A percentile compares a stretch with the other conserved stretches of the same genome.
phyloP scores from a whole-genome alignment of 2,888 invertebrate species.

The Andrena marginata region DNA sequence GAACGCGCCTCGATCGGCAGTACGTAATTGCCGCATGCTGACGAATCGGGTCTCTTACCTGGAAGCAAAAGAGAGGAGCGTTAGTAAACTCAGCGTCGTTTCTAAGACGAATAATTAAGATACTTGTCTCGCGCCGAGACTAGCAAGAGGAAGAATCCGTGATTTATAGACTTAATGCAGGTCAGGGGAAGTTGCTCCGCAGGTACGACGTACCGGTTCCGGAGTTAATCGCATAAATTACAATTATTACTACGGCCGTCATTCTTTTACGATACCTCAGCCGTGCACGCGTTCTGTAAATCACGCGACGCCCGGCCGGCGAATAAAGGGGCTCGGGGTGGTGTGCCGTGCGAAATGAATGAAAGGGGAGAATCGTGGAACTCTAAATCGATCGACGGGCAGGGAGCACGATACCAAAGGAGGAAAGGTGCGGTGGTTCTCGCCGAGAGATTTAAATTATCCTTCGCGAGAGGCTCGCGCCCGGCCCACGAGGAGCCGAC shows the following conservation, averaged over 20 bases:
- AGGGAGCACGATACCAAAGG: not conserved
- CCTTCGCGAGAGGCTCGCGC: not conserved
- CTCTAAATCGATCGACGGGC: slow-evolving; percentile 1
- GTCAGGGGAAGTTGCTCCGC: slow-evolving; percentile 50
- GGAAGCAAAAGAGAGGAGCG: slow-evolving; percentile 38
- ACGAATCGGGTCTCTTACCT: slow-evolving; percentile 56
- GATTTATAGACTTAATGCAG: slow-evolving; percentile 59
- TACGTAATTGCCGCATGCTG: not conserved
- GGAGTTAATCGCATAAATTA: slow-evolving; percentile 69
- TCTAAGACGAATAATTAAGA: not conserved
- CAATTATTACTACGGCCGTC: slow-evolving; percentile 64
- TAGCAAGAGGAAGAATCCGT: slow-evolving; percentile 9
- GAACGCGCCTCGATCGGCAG: not conserved
- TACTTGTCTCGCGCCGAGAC: not conserved
- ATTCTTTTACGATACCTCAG: slow-evolving; percentile 52
- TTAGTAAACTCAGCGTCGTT: not conserved
- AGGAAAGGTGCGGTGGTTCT: not conserved
- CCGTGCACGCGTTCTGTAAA: slow-evolving; percentile 57
- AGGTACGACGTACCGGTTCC: slow-evolving; percentile 58
- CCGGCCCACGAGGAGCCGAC: slow-evolving; percentile 8
- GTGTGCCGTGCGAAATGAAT: slow-evolving; percentile 5
- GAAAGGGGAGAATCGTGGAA: not conserved
- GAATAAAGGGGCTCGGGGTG: slow-evolving; percentile 29
- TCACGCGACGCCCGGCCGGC: slow-evolving; percentile 48
- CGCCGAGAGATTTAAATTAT: slow-evolving; percentile 39